phyloP scores from a whole-genome alignment of 2,113 vertebrate genomes.

The Pagrus major region DNA sequence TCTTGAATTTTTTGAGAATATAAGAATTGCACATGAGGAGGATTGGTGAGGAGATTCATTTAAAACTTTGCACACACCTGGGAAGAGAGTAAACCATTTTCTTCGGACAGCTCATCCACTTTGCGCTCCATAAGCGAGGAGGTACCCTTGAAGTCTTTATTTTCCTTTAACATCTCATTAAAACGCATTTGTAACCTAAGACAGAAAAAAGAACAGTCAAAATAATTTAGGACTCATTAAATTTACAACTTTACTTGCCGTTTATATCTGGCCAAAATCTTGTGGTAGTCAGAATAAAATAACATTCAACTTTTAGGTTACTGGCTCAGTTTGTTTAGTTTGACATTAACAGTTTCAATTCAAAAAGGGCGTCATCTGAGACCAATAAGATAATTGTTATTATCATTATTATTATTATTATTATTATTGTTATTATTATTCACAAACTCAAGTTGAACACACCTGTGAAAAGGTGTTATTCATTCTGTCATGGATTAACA shows the following conservation, averaged over 20 bases:
- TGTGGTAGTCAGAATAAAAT: not conserved
- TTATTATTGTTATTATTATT: too few species aligned
- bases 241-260: not conserved
- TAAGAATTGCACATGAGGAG: not conserved
- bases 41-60: not conserved
- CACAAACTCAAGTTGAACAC: not conserved
- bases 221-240: not conserved
- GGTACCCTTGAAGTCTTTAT: constrained; percentile 89
- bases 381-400: too few species aligned
- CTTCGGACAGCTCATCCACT: constrained; percentile 88
- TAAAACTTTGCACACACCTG: constrained; percentile 78
- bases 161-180: constrained; percentile 87
- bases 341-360: not conserved
- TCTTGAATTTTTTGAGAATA: not conserved
- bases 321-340: not conserved
- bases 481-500: not conserved
- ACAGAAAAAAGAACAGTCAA: not conserved
- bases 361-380: not conserved
- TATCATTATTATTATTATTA: too few species aligned
- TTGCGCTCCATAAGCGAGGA: constrained; percentile 90
- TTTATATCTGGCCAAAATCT: not conserved
- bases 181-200: constrained; percentile 87
- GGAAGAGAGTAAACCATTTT: constrained; percentile 90
- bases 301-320: not conserved
- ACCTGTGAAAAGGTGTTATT: not conserved